These are phyloP conservation scores for Synanceia verrucosa DNA, from an alignment of 2,797 vertebrate species.

Conservation along the genomic window DNA sequence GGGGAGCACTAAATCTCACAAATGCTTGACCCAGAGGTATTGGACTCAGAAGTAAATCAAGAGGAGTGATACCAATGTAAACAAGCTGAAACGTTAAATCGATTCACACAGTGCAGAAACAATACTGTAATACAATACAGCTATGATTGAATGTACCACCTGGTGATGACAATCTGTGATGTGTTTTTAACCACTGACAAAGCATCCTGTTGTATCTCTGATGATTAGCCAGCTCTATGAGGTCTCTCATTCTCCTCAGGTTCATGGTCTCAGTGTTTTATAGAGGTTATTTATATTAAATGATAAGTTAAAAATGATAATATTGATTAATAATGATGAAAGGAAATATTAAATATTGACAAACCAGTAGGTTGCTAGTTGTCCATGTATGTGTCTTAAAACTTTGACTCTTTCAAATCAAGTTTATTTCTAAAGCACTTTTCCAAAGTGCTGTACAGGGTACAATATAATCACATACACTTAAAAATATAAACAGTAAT, in stretches of 20 bases:
- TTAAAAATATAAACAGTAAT: too few relatives aligned
- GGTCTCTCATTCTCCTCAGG: neutral
- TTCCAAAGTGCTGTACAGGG: too few relatives aligned
- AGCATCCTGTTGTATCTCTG: neutral
- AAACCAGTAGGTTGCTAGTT: too few relatives aligned
- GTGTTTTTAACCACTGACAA: neutral
- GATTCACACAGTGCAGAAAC: neutral
- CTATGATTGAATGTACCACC: neutral
- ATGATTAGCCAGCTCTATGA: neutral
- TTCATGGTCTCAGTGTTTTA: neutral
- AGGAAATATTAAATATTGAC: too few relatives aligned
- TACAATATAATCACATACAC: too few relatives aligned
- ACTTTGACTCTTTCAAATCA: too few relatives aligned
- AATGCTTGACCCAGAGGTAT: slow-evolving; percentile 6
- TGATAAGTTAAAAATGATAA: too few relatives aligned
- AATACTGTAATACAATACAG: neutral
- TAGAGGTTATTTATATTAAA: neutral
- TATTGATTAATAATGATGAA: too few relatives aligned
- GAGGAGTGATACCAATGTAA: slow-evolving; percentile 11
- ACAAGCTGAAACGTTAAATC: slow-evolving; percentile 24
- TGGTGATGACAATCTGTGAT: neutral
- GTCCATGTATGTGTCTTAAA: too few relatives aligned
- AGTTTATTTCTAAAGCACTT: too few relatives aligned
- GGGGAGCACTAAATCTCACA: slow-evolving; percentile 12
- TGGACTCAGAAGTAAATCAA: slow-evolving; percentile 5